phyloP scores from a whole-genome alignment of 1,140 invertebrate species.

The Platyscapa corneri region DNA sequence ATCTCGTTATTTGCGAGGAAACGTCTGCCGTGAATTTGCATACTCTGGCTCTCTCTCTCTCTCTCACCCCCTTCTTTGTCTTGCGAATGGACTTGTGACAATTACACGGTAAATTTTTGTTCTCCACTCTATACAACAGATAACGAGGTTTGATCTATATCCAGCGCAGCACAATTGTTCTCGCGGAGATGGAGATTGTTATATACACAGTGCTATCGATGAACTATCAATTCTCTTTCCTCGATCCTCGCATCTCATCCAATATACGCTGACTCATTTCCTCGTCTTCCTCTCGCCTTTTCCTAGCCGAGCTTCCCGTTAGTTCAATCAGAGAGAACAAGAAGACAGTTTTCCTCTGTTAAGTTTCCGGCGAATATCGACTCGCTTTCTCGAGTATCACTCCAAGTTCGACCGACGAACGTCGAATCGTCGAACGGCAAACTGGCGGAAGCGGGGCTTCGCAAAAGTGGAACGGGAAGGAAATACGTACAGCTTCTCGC shows the following conservation, averaged over 20 bases:
- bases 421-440: slow-evolving; percentile 22
- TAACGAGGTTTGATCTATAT: slow-evolving; percentile 34
- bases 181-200: neutral
- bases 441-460: slow-evolving; percentile 3
- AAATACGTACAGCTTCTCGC: neutral
- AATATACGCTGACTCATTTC: slow-evolving; percentile 50
- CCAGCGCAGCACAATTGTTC: slow-evolving; percentile 15
- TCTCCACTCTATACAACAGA: neutral
- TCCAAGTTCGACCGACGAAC: slow-evolving; percentile 13
- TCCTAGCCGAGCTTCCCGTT: neutral
- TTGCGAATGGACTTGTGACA: slow-evolving; percentile 3
- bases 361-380: slow-evolving; percentile 45
- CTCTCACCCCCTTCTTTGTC: neutral
- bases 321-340: slow-evolving; percentile 49
- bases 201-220: slow-evolving; percentile 13
- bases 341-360: slow-evolving; percentile 42
- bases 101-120: slow-evolving; percentile 35
- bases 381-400: slow-evolving; percentile 41
- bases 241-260: slow-evolving; percentile 30
- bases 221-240: slow-evolving; percentile 39
- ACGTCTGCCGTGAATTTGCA: neutral
- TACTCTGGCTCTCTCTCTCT: neutral
- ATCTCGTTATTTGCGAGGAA: slow-evolving; percentile 31
- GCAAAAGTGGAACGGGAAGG: slow-evolving; percentile 5
- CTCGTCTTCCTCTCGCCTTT: neutral